Evolutionary conservation across 2,888 invertebrate species (phyloP).

Genomic region (Dorcus hopei): DNA sequence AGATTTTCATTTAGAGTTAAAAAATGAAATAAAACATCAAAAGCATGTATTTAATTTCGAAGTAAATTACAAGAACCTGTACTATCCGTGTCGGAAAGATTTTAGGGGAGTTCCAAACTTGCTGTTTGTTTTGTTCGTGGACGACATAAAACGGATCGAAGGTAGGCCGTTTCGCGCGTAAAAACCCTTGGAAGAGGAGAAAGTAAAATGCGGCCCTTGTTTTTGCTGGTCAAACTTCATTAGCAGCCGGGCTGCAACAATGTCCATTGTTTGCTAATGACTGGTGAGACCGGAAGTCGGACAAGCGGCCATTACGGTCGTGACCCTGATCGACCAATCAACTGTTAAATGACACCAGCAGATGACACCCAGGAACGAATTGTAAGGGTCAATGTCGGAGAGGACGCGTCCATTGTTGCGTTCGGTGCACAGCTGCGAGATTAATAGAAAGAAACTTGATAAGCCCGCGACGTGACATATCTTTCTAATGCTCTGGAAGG

Average conservation of each 20-base stretch:
- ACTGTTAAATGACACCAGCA: slow-evolving; percentile 18
- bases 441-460: no score
- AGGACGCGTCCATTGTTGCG: no score
- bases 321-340: slow-evolving; percentile 16
- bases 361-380: slow-evolving; percentile 12
- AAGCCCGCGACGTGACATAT: no score
- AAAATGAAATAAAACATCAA: no score
- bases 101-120: no score
- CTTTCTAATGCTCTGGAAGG: no score
- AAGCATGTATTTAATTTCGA: no score
- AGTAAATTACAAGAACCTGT: no score
- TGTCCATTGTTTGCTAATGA: slow-evolving; percentile 27
- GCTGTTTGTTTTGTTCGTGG: neutral
- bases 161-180: neutral
- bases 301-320: slow-evolving; percentile 18
- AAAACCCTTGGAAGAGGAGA: neutral
- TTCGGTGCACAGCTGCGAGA: no score
- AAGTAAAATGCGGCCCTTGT: slow-evolving; percentile 15
- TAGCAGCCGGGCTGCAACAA: slow-evolving; percentile 21
- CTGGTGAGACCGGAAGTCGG: slow-evolving; percentile 23
- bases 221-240: slow-evolving; percentile 25
- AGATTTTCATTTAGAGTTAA: no score
- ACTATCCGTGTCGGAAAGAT: no score
- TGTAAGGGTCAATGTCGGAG: slow-evolving; percentile 8
- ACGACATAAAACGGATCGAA: neutral